A percentile compares a stretch with the other conserved stretches of the same genome.
phyloP scores from a whole-genome alignment of 2,888 invertebrate species.

The Netelia virgata region DNA sequence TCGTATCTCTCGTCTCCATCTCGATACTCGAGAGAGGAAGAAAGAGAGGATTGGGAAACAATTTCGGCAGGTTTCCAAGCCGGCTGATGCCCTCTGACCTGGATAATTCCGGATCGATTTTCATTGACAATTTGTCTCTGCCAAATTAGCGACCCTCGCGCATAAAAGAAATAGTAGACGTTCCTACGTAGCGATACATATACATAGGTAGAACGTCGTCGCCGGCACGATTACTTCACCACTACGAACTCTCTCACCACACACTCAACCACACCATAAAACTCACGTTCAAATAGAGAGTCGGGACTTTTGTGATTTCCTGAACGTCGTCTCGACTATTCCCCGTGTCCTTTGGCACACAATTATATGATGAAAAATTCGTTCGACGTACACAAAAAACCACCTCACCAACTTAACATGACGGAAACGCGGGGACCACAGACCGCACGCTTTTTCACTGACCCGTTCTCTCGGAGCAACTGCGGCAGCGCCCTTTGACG shows the following conservation, averaged over 20 bases:
- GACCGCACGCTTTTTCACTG: conserved; percentile 74
- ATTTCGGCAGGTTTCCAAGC: conserved; percentile 81
- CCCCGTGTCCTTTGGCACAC: background rate
- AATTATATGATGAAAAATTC: background rate
- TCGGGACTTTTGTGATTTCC: background rate
- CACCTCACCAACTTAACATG: conserved; percentile 78
- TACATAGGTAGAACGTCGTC: background rate
- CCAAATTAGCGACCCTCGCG: conserved; percentile 74
- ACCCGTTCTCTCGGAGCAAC: conserved; percentile 72
- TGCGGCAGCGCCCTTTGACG: conserved; percentile 82
- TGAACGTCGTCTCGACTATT: background rate
- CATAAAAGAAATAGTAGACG: conserved; percentile 14
- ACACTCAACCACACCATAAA: background rate
- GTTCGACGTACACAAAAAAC: conserved; percentile 53
- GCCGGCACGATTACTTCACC: background rate
- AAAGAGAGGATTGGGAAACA: conserved; percentile 67
- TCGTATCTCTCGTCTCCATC: conserved; percentile 35
- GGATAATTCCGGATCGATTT: conserved; percentile 81
- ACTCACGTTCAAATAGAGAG: background rate
- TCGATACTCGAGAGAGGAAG: background rate
- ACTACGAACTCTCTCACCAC: background rate
- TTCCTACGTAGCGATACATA: background rate
- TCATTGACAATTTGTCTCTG: conserved; percentile 81
- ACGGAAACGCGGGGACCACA: conserved; percentile 70
- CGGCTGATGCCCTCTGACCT: conserved; percentile 82